These are phyloP conservation scores for Drosophila limbata DNA, from an alignment of 2,888 invertebrate genomes.

Conservation along the genomic window DNA sequence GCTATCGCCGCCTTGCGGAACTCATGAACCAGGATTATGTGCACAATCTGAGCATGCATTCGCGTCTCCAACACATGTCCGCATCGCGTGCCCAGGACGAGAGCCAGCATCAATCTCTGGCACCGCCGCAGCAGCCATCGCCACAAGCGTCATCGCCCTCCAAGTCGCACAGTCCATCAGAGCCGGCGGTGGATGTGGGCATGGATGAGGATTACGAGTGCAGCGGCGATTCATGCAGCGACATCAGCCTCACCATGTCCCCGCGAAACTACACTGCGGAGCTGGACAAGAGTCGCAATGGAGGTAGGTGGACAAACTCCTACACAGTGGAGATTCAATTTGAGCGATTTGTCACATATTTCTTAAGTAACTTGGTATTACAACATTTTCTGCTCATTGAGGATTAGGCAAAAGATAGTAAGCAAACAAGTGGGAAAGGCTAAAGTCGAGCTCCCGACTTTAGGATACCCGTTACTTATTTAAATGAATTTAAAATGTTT, in stretches of 20 bases:
- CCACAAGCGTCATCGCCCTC: conserved; percentile 51
- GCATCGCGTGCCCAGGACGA: conserved; percentile 51
- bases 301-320: conserved; percentile 70
- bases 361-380: too few relatives aligned
- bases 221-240: conserved; percentile 85
- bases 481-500: too few relatives aligned
- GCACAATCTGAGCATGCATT: conserved; percentile 75
- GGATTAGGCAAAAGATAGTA: too few relatives aligned
- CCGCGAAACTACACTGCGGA: conserved; percentile 81
- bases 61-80: conserved; percentile 70
- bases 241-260: conserved; percentile 85
- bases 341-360: too few relatives aligned
- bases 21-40: conserved; percentile 78
- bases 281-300: conserved; percentile 81
- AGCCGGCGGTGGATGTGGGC: conserved; percentile 78
- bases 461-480: too few relatives aligned
- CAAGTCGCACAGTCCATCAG: conserved; percentile 65
- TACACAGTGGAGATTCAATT: neutral
- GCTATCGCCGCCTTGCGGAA: conserved; percentile 69
- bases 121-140: conserved; percentile 25
- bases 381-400: too few relatives aligned
- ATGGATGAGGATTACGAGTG: conserved; percentile 84
- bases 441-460: too few relatives aligned
- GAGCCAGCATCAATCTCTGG: conserved; percentile 35
- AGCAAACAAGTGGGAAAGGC: too few relatives aligned